Conservation (phyloP, 1,140 invertebrate species). For the Drosophila tani region DNA sequence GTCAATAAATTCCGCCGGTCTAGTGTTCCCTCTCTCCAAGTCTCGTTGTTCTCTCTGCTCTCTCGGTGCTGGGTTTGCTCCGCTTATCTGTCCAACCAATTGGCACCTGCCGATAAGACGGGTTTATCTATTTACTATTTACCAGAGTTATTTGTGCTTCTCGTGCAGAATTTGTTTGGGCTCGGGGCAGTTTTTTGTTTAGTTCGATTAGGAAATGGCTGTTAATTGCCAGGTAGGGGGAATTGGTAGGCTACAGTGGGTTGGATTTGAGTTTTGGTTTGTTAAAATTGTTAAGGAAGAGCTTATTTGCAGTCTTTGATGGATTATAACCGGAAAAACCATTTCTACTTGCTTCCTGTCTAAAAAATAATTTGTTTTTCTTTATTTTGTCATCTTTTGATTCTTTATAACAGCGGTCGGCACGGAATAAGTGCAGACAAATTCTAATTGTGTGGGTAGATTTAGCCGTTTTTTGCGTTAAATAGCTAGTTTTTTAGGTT, state of each 20-base stretch:
- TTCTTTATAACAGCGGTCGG: no score
- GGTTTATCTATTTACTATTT: conserved; percentile 46
- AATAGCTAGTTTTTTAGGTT: no score
- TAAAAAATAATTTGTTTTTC: background rate
- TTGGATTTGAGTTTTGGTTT: background rate
- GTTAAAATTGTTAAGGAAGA: background rate
- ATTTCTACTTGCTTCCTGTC: no score
- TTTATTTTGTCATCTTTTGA: background rate
- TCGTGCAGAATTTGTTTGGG: conserved; percentile 49
- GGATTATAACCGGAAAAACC: no score
- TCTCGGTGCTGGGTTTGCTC: background rate
- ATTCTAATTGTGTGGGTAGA: no score
- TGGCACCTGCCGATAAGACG: conserved; percentile 67
- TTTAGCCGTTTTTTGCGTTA: no score
- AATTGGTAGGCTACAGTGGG: conserved; percentile 35
- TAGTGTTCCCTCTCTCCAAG: conserved; percentile 12
- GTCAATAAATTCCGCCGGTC: conserved; percentile 30
- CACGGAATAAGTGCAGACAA: no score
- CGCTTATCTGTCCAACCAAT: conserved; percentile 62
- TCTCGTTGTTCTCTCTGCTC: conserved; percentile 1
- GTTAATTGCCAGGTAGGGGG: conserved; percentile 34
- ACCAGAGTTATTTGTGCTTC: conserved; percentile 29
- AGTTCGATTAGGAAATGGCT: conserved; percentile 64
- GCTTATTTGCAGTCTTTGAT: background rate
- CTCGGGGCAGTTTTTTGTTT: conserved; percentile 42